phyloP scores from a whole-genome alignment of 2,888 invertebrate genomes.

The Melipona bicolor region DNA sequence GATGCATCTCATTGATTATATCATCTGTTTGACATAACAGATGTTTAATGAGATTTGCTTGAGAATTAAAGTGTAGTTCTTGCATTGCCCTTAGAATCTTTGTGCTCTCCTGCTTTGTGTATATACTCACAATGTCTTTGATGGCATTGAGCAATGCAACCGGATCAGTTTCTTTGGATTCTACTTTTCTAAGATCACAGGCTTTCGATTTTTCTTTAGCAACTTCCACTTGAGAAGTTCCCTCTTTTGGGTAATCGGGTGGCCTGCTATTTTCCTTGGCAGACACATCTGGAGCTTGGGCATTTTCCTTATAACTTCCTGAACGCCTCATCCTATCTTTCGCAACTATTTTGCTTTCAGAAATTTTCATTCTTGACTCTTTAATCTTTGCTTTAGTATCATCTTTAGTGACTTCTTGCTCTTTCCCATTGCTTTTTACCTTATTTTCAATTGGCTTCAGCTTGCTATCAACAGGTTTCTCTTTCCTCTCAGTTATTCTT shows the following conservation, averaged over 20 bases:
- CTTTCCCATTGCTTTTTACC: conserved; percentile 44
- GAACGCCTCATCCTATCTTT: conserved; percentile 58
- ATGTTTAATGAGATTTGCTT: conserved; percentile 78
- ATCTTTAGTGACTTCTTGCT: conserved; percentile 46
- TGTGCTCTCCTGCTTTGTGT: conserved; percentile 78
- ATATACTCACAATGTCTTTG: conserved; percentile 78
- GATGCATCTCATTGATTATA: conserved; percentile 71
- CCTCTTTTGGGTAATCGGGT: conserved; percentile 69
- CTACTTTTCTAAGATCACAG: conserved; percentile 63
- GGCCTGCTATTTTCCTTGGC: conserved; percentile 79
- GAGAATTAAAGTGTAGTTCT: conserved; percentile 77
- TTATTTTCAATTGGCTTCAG: conserved; percentile 63
- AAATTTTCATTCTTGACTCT: conserved; percentile 48
- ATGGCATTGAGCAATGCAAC: conserved; percentile 75
- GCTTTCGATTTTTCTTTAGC: conserved; percentile 61
- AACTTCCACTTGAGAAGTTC: conserved; percentile 42
- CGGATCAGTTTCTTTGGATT: conserved; percentile 71
- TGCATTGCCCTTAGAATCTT: conserved; percentile 77
- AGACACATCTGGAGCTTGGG: conserved; percentile 70
- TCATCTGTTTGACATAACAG: conserved; percentile 77
- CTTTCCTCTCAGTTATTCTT: conserved; percentile 53
- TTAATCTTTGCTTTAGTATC: conserved; percentile 53
- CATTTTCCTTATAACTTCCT: conserved; percentile 65
- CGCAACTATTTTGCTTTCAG: conserved; percentile 49
- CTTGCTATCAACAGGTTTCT: conserved; percentile 54